Evolutionary conservation across 2,888 invertebrate species (phyloP).

Genomic region (Gnatocerus cornutus): DNA sequence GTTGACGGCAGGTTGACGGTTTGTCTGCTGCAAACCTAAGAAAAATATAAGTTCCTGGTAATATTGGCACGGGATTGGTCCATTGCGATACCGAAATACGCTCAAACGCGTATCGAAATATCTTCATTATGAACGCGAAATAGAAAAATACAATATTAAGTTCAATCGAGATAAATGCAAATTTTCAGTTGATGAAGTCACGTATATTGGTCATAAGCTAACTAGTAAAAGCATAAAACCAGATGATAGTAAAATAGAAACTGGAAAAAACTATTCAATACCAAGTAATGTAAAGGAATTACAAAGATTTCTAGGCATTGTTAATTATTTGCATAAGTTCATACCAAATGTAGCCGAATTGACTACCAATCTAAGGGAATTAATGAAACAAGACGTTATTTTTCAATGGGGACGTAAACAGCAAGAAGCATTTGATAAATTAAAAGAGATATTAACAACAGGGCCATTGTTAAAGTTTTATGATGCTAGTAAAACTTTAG

Average conservation of each 20-base stretch:
- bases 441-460: slow-evolving; percentile 20
- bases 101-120: too few relatives aligned
- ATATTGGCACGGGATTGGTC: too few relatives aligned
- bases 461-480: slow-evolving; percentile 27
- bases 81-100: too few relatives aligned
- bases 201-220: neutral
- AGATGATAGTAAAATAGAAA: slow-evolving; percentile 10
- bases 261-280: neutral
- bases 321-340: slow-evolving; percentile 40
- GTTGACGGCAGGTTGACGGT: too few relatives aligned
- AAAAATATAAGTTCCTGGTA: too few relatives aligned
- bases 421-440: slow-evolving; percentile 21
- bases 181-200: neutral
- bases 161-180: too few relatives aligned
- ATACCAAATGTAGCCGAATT: slow-evolving; percentile 37
- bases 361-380: slow-evolving; percentile 17
- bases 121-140: too few relatives aligned
- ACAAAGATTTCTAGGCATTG: slow-evolving; percentile 36
- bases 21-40: too few relatives aligned
- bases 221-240: slow-evolving; percentile 16
- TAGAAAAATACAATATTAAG: too few relatives aligned
- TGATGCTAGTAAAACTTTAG: slow-evolving; percentile 21
- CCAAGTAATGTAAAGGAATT: slow-evolving; percentile 37
- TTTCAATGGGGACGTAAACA: slow-evolving; percentile 28
- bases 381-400: slow-evolving; percentile 29